These are phyloP conservation scores for Drosophila bunnanda DNA, from an alignment of 2,888 invertebrate genomes.

Conservation along the genomic window DNA sequence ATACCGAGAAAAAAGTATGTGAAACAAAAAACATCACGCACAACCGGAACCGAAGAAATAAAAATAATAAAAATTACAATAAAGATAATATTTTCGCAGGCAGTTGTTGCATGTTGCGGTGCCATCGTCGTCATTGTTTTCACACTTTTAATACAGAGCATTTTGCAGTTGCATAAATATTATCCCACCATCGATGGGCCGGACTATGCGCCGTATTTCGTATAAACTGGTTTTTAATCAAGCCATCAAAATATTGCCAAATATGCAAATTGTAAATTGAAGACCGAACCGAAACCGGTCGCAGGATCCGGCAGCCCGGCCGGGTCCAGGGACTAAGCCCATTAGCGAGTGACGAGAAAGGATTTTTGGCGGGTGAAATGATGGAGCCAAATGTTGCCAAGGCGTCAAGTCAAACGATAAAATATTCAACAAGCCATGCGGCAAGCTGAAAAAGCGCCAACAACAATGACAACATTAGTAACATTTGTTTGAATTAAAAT, in stretches of 20 bases:
- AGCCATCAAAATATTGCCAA: conserved; percentile 44
- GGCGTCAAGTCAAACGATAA: conserved; percentile 75
- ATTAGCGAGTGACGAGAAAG: conserved; percentile 64
- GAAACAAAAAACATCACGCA: conserved; percentile 28
- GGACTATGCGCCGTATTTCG: conserved; percentile 10
- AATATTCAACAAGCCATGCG: conserved; percentile 76
- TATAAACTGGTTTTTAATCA: conserved; percentile 41
- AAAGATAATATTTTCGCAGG: conserved; percentile 61
- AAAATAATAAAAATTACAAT: conserved; percentile 51
- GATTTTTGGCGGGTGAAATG: conserved; percentile 62
- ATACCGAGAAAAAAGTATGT: conserved; percentile 18
- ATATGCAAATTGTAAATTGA: conserved; percentile 44
- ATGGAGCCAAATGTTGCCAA: conserved; percentile 78
- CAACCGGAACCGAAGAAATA: conserved; percentile 17
- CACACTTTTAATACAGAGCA: conserved; percentile 59
- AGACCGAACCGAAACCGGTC: conserved; percentile 11
- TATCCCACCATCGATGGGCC: conserved; percentile 20
- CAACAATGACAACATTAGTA: conserved; percentile 74
- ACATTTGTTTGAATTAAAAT: conserved; percentile 81
- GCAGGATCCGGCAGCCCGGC: not conserved
- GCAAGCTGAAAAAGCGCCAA: conserved; percentile 45
- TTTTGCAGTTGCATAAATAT: conserved; percentile 61
- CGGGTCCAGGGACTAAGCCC: conserved; percentile 31
- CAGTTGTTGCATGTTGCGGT: conserved; percentile 36
- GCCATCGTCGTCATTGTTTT: conserved; percentile 29